Conservation (phyloP, 2,113 vertebrate species). For the Paracyprichromis sp. region DNA sequence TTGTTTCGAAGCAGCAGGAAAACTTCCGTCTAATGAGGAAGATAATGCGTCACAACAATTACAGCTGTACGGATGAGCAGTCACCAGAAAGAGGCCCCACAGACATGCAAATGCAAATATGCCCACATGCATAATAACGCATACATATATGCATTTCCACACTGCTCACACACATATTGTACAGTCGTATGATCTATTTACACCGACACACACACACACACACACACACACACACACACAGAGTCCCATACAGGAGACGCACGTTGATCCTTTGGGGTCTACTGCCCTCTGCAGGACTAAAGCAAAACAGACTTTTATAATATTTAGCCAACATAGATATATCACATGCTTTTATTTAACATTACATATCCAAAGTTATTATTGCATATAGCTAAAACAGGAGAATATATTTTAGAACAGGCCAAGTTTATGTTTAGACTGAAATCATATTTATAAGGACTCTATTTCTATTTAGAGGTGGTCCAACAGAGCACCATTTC, state of each 20-base stretch:
- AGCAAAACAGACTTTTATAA: not conserved
- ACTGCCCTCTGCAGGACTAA: constrained; percentile 56
- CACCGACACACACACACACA: not conserved
- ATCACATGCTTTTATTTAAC: not conserved
- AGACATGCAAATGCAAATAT: constrained; percentile 23
- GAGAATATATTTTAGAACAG: not conserved
- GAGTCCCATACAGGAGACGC: not conserved
- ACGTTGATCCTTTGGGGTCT: constrained; percentile 12
- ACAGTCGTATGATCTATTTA: not conserved
- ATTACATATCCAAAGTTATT: not conserved
- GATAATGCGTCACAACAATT: constrained; percentile 24
- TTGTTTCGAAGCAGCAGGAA: constrained; percentile 23
- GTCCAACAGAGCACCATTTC: not conserved
- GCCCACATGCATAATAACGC: not conserved
- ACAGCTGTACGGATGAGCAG: constrained; percentile 16
- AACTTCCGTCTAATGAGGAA: constrained; percentile 36
- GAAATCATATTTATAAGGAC: not conserved
- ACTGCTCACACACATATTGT: not conserved
- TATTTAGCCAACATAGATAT: not conserved
- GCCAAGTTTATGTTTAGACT: not conserved
- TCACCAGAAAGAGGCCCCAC: constrained; percentile 8
- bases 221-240: not conserved
- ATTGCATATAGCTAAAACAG: not conserved
- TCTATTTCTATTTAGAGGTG: not conserved
- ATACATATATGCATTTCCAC: not conserved